These are phyloP conservation scores for Mercenaria mercenaria DNA, from an alignment of 1,140 invertebrate species.

Conservation along the genomic window DNA sequence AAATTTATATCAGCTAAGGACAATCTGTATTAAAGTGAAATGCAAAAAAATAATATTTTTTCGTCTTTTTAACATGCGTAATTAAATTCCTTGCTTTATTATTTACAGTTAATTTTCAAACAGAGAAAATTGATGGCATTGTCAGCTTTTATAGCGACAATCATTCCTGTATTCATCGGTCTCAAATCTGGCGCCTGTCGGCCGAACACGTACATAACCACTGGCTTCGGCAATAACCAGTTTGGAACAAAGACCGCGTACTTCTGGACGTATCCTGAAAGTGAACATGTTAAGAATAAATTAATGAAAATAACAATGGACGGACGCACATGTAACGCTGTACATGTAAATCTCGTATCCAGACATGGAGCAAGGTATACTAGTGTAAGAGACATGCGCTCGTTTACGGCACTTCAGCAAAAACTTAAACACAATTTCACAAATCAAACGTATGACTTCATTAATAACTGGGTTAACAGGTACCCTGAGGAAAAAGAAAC, in stretches of 20 bases:
- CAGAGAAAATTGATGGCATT: too few species aligned
- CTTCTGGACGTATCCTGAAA: conserved; percentile 63
- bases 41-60: too few species aligned
- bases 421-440: neutral
- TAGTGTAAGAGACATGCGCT: conserved; percentile 71
- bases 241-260: conserved; percentile 77
- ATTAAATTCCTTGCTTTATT: too few species aligned
- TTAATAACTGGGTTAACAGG: neutral
- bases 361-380: conserved; percentile 80
- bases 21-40: too few species aligned
- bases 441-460: neutral
- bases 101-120: too few species aligned
- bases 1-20: too few species aligned
- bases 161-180: too few species aligned
- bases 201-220: neutral
- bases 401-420: neutral
- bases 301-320: neutral
- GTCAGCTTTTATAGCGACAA: too few species aligned
- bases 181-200: too few species aligned
- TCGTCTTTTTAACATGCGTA: too few species aligned
- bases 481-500: neutral
- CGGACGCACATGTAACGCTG: conserved; percentile 72
- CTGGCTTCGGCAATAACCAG: neutral
- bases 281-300: neutral
- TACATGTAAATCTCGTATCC: conserved; percentile 76